Evolutionary conservation across 2,797 vertebrate species (phyloP).

Genomic region (Dipus sagitta): DNA sequence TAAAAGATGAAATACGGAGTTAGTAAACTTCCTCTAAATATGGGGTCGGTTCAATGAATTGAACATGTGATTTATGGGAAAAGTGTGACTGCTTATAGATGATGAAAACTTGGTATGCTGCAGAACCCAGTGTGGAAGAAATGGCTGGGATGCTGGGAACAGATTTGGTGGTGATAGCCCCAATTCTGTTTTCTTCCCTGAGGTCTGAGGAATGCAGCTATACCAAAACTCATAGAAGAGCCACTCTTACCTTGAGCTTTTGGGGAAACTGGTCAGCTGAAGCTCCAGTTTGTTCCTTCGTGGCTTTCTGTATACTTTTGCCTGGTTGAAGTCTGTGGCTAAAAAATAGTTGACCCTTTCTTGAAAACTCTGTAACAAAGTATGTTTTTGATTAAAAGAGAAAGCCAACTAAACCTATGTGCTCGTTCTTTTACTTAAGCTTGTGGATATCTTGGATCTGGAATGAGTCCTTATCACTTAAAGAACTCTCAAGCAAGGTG

Average conservation of each 20-base stretch:
- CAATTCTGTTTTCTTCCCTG: conserved; percentile 45
- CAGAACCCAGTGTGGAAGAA: conserved; percentile 46
- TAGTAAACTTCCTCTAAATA: conserved; percentile 31
- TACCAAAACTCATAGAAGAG: conserved; percentile 46
- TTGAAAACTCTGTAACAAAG: conserved; percentile 86
- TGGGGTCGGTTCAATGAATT: conserved; percentile 35
- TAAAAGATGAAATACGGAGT: conserved; percentile 60
- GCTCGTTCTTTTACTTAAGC: conserved; percentile 81
- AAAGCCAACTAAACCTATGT: conserved; percentile 82
- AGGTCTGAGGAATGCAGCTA: conserved; percentile 27
- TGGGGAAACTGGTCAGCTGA: conserved; percentile 75
- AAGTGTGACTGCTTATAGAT: not conserved
- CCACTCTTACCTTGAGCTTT: conserved; percentile 71
- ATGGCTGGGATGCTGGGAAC: not conserved
- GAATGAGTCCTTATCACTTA: conserved; percentile 51
- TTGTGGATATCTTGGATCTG: conserved; percentile 56
- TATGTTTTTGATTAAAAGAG: conserved; percentile 88
- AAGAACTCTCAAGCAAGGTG: conserved; percentile 27
- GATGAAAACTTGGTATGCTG: conserved; percentile 40
- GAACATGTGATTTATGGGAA: conserved; percentile 52
- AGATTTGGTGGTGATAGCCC: conserved; percentile 7
- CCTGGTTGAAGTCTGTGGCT: conserved; percentile 85
- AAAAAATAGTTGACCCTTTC: conserved; percentile 84
- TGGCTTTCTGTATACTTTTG: conserved; percentile 83
- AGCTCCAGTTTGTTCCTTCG: conserved; percentile 79